phyloP scores from a whole-genome alignment of 2,888 invertebrate species.

The Operophtera brumata region DNA sequence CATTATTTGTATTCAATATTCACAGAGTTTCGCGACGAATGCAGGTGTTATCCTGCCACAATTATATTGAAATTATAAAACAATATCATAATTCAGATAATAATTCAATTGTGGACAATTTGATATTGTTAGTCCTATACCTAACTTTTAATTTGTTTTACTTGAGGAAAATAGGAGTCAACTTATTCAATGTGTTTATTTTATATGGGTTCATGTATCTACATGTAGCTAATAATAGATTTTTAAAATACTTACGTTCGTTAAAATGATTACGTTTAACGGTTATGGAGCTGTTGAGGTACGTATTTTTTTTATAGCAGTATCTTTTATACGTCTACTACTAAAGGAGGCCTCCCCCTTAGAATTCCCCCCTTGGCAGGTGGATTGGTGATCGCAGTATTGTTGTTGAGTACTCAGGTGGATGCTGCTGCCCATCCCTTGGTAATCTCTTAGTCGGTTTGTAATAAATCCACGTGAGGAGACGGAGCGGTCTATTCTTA shows the following conservation, averaged over 20 bases:
- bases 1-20: constrained; percentile 1
- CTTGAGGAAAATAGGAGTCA: not conserved
- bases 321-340: too few species aligned
- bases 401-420: too few species aligned
- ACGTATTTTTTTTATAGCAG: not conserved
- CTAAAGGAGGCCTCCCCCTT: too few species aligned
- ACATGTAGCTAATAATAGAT: not conserved
- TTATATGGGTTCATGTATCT: too few species aligned
- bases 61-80: not conserved
- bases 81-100: too few species aligned
- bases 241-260: constrained; percentile 4
- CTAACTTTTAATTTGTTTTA: not conserved
- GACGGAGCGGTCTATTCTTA: too few species aligned
- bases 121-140: not conserved
- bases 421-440: too few species aligned
- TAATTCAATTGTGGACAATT: not conserved
- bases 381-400: too few species aligned
- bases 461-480: too few species aligned
- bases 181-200: not conserved
- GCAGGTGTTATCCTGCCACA: constrained; percentile 1
- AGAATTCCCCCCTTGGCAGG: too few species aligned
- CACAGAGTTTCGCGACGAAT: not conserved
- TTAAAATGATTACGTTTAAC: constrained; percentile 15
- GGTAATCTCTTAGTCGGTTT: too few species aligned
- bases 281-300: constrained; percentile 27